A percentile compares a stretch with the other conserved stretches of the same genome.
Evolutionary conservation across 1,140 invertebrate species (phyloP).

Genomic region (Schlechtendalia chinensis): DNA sequence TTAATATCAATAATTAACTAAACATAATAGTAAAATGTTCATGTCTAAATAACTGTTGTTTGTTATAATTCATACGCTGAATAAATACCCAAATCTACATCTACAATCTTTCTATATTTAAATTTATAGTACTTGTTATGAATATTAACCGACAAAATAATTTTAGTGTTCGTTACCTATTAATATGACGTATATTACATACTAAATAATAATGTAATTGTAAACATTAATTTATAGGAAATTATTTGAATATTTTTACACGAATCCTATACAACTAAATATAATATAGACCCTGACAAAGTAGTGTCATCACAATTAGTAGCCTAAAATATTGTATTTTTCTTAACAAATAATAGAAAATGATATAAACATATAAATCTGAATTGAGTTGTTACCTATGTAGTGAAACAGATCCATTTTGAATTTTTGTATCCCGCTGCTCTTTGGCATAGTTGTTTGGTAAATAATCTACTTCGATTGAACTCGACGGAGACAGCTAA

Average conservation of each 20-base stretch:
- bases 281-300: background rate
- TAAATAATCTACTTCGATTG: conserved; percentile 44
- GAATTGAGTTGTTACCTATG: conserved; percentile 30
- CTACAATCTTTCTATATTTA: too few relatives aligned
- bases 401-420: conserved; percentile 48
- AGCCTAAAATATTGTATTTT: background rate
- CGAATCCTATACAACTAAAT: background rate
- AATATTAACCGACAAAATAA: too few relatives aligned
- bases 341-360: background rate
- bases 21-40: too few relatives aligned
- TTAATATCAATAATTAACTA: too few relatives aligned
- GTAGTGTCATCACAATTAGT: background rate
- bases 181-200: too few relatives aligned
- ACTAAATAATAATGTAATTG: too few relatives aligned
- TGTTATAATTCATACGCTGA: too few relatives aligned
- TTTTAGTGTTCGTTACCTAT: too few relatives aligned
- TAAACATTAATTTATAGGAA: too few relatives aligned
- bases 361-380: background rate
- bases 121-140: too few relatives aligned
- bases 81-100: too few relatives aligned
- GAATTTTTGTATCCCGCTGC: conserved; percentile 34
- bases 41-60: too few relatives aligned
- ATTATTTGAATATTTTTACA: background rate
- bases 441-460: conserved; percentile 28
- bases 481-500: conserved; percentile 42